Evolutionary conservation across 2,113 vertebrate genomes (phyloP).

Genomic region (Clarias gariepinus): DNA sequence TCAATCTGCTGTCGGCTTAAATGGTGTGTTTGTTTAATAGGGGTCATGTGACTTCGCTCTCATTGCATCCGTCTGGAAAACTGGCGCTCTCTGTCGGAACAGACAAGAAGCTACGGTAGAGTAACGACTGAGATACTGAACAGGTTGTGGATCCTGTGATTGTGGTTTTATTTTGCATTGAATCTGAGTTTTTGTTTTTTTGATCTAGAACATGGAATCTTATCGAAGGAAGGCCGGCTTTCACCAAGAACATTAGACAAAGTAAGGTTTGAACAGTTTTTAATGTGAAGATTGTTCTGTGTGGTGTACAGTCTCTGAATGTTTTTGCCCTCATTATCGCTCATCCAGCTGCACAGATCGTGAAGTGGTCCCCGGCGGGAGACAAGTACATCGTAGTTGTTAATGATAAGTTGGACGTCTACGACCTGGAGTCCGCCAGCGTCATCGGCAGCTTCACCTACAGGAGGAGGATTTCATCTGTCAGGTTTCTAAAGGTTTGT

Average conservation of each 20-base stretch:
- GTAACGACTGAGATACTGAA: background rate
- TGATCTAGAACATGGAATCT: conserved; percentile 93
- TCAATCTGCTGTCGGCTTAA: background rate
- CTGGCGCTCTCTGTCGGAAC: conserved; percentile 92
- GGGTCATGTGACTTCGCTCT: conserved; percentile 87
- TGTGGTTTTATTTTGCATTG: background rate
- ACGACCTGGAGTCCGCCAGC: conserved; percentile 83
- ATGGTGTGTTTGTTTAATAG: conserved; percentile 63
- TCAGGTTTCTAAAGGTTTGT: conserved; percentile 85
- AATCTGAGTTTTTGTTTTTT: background rate
- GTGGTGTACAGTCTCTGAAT: background rate
- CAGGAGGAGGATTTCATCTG: conserved; percentile 83
- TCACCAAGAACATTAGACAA: conserved; percentile 95
- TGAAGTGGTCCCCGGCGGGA: conserved; percentile 90
- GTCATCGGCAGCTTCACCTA: conserved; percentile 77
- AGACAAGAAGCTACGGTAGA: conserved; percentile 89
- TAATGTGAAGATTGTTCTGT: background rate
- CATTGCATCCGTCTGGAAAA: conserved; percentile 95
- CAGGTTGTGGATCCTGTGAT: background rate
- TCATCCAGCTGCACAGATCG: conserved; percentile 84
- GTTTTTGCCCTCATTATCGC: background rate
- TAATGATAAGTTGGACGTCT: conserved; percentile 80
- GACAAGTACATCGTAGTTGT: conserved; percentile 81
- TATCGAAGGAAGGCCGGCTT: conserved; percentile 88
- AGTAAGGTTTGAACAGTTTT: conserved; percentile 74